Evolutionary conservation across 1,140 invertebrate species (phyloP), one percentile per base, ranked within the genome.

Genomic region (Adelges cooleyi): DNA sequence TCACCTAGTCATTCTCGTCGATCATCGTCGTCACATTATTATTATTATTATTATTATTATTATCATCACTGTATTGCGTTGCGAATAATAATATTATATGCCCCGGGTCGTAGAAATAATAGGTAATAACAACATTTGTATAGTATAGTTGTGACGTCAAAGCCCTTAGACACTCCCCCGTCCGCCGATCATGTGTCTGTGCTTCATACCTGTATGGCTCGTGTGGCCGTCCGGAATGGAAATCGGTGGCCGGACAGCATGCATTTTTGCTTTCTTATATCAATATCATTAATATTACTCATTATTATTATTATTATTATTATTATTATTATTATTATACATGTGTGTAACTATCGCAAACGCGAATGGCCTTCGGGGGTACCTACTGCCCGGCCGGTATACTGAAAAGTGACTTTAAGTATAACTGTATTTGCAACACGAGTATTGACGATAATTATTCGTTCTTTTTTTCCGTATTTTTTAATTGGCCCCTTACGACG

Each of bases 61-160:
- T 10, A 11, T 38, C 18, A 6, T 3, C 6, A 6, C 11, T 40
- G 11, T 15, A 40, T 40, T 40, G 52, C 52, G 52, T 40, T 3
- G 36, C 52, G 13, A n/a, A 54, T 18, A 20, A 6, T 33, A n/a
- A 33, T 33, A 6, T 33, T 23, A 40, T n/a, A 54, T 33, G 52
- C 52, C 52, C 33, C 52, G 33, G 27, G 33, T 17, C 1, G 5
- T 17, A 23, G n/a, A n/a, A n/a, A n/a, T n/a, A n/a, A n/a, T n/a
- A n/a, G n/a, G n/a, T n/a, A n/a, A n/a, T n/a, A n/a, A n/a, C n/a
- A n/a, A n/a, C n/a, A n/a, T n/a, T n/a, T n/a, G n/a, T n/a, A n/a
- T n/a, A n/a, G n/a, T n/a, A n/a, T n/a, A n/a, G 8, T 25, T 27
- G 38, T 56, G 53, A 56, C 53, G 53, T 56, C 53, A 56, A 56